These are phyloP conservation scores for Siniperca scherzeri DNA, from an alignment of 2,797 vertebrate species.

Conservation along the genomic window DNA sequence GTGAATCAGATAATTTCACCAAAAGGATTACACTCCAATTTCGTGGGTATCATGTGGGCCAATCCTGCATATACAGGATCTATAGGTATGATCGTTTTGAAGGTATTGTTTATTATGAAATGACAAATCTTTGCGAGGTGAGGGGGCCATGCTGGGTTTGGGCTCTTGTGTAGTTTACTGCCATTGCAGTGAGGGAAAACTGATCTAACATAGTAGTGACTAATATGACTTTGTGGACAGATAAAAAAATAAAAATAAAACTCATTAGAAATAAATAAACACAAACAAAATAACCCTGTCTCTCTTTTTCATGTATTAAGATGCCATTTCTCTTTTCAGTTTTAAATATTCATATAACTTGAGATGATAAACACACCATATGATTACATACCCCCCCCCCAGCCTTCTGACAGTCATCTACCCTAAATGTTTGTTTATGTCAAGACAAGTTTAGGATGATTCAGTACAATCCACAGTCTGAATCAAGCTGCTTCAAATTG, in stretches of 20 bases:
- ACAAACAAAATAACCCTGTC: conserved; percentile 65
- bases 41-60: not conserved
- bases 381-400: not conserved
- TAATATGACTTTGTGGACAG: conserved; percentile 90
- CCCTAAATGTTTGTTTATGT: not conserved
- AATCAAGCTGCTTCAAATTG: not conserved
- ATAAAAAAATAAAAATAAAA: conserved; percentile 79
- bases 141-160: conserved; percentile 80
- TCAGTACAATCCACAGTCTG: not conserved
- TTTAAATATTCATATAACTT: not conserved
- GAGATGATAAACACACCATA: too few relatives aligned
- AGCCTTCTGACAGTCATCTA: not conserved
- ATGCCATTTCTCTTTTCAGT: not conserved
- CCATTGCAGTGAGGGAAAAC: conserved; percentile 89
- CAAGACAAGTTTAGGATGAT: not conserved
- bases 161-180: conserved; percentile 88
- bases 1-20: conserved; percentile 39
- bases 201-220: conserved; percentile 91
- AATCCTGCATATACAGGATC: not conserved
- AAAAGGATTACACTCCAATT: conserved; percentile 12
- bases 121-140: conserved; percentile 63
- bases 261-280: conserved; percentile 87
- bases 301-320: conserved; percentile 37
- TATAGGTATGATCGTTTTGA: not conserved
- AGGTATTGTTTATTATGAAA: conserved; percentile 17